phyloP scores from a whole-genome alignment of 2,797 vertebrate species.

The Lacerta agilis region DNA sequence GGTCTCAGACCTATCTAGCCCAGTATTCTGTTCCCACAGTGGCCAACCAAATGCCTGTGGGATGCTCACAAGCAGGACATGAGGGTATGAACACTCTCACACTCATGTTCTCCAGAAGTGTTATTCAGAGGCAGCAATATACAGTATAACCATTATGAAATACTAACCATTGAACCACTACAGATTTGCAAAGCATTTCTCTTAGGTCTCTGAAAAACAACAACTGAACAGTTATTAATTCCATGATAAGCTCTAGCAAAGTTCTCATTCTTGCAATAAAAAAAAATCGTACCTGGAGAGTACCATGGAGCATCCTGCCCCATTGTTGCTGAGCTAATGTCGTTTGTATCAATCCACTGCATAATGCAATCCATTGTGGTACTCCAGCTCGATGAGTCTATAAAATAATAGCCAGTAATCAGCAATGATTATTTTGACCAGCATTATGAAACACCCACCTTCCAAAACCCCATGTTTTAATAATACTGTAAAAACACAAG shows the following conservation, averaged over 20 bases:
- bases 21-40: not conserved
- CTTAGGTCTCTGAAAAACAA: not conserved
- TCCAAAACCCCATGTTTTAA: not conserved
- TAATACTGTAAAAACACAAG: not conserved
- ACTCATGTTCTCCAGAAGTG: not conserved
- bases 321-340: constrained; percentile 37
- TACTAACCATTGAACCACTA: not conserved
- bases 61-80: not conserved
- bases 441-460: not conserved
- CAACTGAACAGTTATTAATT: not conserved
- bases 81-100: not conserved
- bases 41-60: not conserved
- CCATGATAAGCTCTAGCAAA: not conserved
- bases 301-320: constrained; percentile 49
- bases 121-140: not conserved
- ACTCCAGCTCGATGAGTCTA: constrained; percentile 71
- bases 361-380: constrained; percentile 65
- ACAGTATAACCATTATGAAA: not conserved
- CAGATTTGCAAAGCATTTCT: not conserved
- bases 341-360: constrained; percentile 55
- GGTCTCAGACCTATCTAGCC: not conserved
- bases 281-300: constrained; percentile 70
- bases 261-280: constrained; percentile 11
- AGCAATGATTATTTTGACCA: constrained; percentile 12
- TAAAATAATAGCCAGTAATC: constrained; percentile 3